Conservation (phyloP, 2,888 invertebrate species). For the Seira ritae region DNA sequence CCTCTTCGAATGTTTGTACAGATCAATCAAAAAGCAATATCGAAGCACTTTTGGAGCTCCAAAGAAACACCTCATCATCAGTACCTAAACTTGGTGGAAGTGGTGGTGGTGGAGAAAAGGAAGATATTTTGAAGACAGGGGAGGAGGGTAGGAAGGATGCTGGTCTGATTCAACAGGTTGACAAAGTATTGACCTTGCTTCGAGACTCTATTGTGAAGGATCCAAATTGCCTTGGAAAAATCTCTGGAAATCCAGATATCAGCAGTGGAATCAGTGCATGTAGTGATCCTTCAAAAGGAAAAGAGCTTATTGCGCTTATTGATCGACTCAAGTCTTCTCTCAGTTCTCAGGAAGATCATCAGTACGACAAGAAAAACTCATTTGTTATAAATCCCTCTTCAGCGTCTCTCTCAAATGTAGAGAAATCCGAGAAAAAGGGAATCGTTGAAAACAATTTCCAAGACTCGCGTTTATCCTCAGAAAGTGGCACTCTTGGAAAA, state of each 20-base stretch:
- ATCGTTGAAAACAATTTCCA: neutral
- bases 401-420: neutral
- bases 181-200: conserved; percentile 85
- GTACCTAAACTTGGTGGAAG: conserved; percentile 1
- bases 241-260: conserved; percentile 42
- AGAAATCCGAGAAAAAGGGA: neutral
- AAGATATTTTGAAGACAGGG: neutral
- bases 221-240: conserved; percentile 60
- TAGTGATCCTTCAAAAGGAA: conserved; percentile 77
- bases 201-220: conserved; percentile 82
- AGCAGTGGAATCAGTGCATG: neutral
- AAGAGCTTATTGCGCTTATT: conserved; percentile 83
- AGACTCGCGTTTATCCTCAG: neutral
- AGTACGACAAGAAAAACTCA: conserved; percentile 49
- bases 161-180: conserved; percentile 85
- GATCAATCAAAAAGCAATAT: conserved; percentile 4
- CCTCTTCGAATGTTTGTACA: neutral
- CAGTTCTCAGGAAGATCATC: conserved; percentile 73
- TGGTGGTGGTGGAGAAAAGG: conserved; percentile 18
- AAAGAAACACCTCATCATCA: neutral
- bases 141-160: conserved; percentile 73
- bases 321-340: conserved; percentile 82
- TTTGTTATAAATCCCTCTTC: neutral
- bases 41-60: neutral
- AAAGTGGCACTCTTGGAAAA: neutral